A percentile compares a stretch with the other conserved stretches of the same genome.
phyloP scores from a whole-genome alignment of 2,113 vertebrate species.

The Carlito syrichta region DNA sequence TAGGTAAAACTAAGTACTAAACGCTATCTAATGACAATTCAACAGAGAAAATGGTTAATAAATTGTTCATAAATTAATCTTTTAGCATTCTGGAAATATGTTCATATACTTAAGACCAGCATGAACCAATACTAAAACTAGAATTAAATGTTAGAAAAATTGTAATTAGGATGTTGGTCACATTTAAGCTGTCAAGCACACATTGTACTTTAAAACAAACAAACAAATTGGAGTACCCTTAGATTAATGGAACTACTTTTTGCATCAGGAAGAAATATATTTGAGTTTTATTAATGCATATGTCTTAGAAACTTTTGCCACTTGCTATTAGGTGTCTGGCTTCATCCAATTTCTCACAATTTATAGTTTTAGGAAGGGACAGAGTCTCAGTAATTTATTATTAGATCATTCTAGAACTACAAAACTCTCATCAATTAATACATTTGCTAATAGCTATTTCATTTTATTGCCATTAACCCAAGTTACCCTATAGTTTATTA shows the following conservation, averaged over 20 bases:
- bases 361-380: neutral
- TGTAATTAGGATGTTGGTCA: neutral
- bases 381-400: neutral
- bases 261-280: neutral
- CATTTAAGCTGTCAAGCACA: neutral
- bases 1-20: neutral
- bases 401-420: neutral
- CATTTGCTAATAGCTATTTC: neutral
- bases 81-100: neutral
- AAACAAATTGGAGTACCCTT: neutral
- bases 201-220: neutral
- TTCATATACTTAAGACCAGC: neutral
- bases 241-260: neutral
- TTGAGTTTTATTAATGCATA: neutral
- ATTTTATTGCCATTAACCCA: neutral
- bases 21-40: neutral
- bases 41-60: neutral
- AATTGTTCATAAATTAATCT: neutral
- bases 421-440: neutral
- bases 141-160: conserved; percentile 5
- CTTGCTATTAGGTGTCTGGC: neutral
- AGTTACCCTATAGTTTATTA: neutral
- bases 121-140: neutral
- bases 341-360: neutral
- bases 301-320: neutral